These are phyloP conservation scores for Ophiothrix spiculata DNA, from an alignment of 35 echinoderm and acorn worm genomes.

Conservation along the genomic window DNA sequence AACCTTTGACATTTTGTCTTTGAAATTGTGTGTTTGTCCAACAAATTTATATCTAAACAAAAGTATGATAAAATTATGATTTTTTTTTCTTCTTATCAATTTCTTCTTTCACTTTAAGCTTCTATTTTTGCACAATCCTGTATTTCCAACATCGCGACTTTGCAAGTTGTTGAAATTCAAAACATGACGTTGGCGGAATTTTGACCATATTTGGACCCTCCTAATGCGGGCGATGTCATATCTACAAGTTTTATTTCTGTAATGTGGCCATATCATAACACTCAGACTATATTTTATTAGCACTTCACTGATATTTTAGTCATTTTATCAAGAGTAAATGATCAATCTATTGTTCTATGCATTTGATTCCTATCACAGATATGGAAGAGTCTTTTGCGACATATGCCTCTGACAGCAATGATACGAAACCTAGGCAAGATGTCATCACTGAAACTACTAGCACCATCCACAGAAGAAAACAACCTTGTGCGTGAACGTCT, in stretches of 20 bases:
- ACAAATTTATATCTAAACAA: too few relatives aligned
- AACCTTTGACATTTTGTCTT: too few relatives aligned
- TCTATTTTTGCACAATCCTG: too few relatives aligned
- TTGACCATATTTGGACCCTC: too few relatives aligned
- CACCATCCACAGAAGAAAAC: conserved; percentile 25
- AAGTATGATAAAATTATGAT: too few relatives aligned
- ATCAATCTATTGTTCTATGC: neutral
- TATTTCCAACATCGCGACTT: too few relatives aligned
- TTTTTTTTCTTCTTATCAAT: too few relatives aligned
- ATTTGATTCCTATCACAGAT: conserved; percentile 37
- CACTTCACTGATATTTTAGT: neutral
- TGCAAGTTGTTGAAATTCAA: neutral
- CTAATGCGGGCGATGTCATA: too few relatives aligned
- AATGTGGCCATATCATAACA: too few relatives aligned
- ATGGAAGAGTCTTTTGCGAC: conserved; percentile 67
- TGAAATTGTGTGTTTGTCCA: too few relatives aligned
- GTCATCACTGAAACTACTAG: conserved; percentile 55
- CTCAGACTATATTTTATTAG: neutral
- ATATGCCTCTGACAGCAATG: conserved; percentile 72
- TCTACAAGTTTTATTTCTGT: neutral
- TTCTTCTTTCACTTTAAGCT: too few relatives aligned
- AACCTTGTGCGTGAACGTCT: conserved; percentile 58
- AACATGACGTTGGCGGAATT: too few relatives aligned
- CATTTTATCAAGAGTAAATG: neutral
- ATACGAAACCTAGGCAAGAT: conserved; percentile 66